Percentiles rank a stretch among this genome's conserved stretches.
Conservation (phyloP, 2,888 invertebrate species). For the Melinopterus prodromus region DNA sequence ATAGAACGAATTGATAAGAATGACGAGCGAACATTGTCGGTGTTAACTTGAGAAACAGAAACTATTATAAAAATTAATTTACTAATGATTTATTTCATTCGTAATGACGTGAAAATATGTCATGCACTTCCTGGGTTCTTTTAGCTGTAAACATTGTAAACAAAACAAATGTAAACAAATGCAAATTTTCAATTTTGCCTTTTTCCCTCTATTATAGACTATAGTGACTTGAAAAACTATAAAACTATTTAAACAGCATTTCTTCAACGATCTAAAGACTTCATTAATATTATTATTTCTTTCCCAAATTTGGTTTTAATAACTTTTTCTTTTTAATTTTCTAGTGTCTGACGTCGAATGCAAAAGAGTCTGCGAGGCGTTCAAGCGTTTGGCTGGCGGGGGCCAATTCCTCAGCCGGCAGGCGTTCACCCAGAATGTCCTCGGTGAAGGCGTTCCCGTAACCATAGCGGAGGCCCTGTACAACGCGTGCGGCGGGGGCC, state of each 20-base stretch:
- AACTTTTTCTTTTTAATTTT: slow-evolving; percentile 45
- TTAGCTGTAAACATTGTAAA: too few species aligned
- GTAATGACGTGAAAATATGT: too few species aligned
- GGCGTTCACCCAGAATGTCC: slow-evolving; percentile 83
- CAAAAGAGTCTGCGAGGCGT: slow-evolving; percentile 86
- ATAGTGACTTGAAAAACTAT: too few species aligned
- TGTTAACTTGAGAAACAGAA: not conserved
- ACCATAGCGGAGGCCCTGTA: slow-evolving; percentile 85
- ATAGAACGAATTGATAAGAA: not conserved
- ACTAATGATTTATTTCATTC: too few species aligned
- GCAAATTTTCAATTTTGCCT: too few species aligned
- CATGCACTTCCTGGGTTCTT: too few species aligned
- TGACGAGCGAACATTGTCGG: not conserved
- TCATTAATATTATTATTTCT: too few species aligned
- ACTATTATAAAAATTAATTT: too few species aligned
- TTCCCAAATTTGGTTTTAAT: not conserved
- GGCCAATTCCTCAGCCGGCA: slow-evolving; percentile 74
- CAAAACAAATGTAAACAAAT: too few species aligned
- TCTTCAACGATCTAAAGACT: too few species aligned
- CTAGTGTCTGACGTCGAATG: slow-evolving; percentile 85
- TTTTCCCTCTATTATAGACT: too few species aligned
- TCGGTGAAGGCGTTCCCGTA: slow-evolving; percentile 85
- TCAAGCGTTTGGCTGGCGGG: slow-evolving; percentile 82
- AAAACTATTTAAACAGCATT: too few species aligned
- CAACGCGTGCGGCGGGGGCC: slow-evolving; percentile 83